These are phyloP conservation scores for Galerucella nymphaeae DNA, from an alignment of 2,888 invertebrate genomes.

Conservation along the genomic window DNA sequence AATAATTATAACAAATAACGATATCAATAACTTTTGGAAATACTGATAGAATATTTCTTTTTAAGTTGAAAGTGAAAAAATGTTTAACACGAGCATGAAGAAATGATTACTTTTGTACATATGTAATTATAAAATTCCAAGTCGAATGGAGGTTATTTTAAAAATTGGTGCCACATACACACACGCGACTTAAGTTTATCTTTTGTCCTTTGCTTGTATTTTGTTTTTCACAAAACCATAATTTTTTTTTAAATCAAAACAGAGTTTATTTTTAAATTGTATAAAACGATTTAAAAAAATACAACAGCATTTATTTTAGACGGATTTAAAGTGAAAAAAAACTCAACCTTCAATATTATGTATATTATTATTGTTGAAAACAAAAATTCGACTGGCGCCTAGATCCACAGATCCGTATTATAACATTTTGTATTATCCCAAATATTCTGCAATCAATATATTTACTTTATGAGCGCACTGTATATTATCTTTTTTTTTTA, in stretches of 20 bases:
- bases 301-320: slow-evolving; percentile 1
- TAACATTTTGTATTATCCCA: too few species aligned
- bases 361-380: background rate
- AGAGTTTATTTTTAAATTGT: background rate
- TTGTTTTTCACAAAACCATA: background rate
- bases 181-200: background rate
- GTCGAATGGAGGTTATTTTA: too few species aligned
- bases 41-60: too few species aligned
- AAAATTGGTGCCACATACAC: background rate
- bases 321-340: background rate
- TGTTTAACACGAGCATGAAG: too few species aligned
- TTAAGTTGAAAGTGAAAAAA: too few species aligned
- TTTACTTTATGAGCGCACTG: too few species aligned
- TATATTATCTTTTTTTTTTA: too few species aligned
- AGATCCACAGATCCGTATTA: background rate
- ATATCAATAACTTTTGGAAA: too few species aligned
- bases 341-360: slow-evolving; percentile 6
- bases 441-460: too few species aligned
- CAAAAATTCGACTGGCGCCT: slow-evolving; percentile 1
- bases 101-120: too few species aligned
- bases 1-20: too few species aligned
- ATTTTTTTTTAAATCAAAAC: background rate
- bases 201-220: background rate
- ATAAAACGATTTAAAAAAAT: slow-evolving; percentile 3
- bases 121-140: too few species aligned